Percentiles rank a stretch among this genome's conserved stretches.
Conservation (phyloP, 2,113 vertebrate genomes). For the Athene cunicularia region DNA sequence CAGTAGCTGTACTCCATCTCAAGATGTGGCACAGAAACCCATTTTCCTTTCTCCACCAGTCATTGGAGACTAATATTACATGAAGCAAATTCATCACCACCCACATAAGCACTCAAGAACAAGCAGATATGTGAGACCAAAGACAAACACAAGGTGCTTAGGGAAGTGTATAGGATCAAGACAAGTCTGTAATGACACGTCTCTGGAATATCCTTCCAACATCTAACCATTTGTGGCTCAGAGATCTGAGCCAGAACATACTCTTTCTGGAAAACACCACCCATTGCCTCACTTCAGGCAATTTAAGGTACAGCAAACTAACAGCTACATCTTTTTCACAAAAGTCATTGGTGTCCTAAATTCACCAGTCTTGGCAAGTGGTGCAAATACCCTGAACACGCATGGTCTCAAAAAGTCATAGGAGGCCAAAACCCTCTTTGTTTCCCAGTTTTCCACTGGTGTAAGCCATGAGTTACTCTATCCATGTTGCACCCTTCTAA, state of each 20-base stretch:
- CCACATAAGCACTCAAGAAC: not conserved
- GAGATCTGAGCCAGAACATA: fast-evolving
- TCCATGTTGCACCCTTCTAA: not conserved
- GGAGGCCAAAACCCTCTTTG: not conserved
- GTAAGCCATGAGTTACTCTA: not conserved
- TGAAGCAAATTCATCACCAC: not conserved
- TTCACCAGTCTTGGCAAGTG: not conserved
- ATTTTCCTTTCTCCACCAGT: not conserved
- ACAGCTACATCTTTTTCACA: not conserved
- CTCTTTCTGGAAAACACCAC: not conserved
- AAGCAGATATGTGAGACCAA: not conserved
- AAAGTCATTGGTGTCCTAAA: not conserved
- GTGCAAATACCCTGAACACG: not conserved
- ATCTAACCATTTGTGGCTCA: not conserved
- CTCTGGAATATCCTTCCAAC: not conserved
- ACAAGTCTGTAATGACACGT: not conserved
- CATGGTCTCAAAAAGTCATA: not conserved
- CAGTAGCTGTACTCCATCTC: not conserved
- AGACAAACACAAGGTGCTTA: not conserved
- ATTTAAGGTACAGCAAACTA: not conserved
- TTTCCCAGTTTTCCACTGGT: not conserved
- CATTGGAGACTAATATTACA: not conserved
- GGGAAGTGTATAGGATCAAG: not conserved
- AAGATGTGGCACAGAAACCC: not conserved
- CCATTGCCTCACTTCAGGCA: not conserved